Evolutionary conservation across 2,797 vertebrate species (phyloP).

Genomic region (Esox lucius): DNA sequence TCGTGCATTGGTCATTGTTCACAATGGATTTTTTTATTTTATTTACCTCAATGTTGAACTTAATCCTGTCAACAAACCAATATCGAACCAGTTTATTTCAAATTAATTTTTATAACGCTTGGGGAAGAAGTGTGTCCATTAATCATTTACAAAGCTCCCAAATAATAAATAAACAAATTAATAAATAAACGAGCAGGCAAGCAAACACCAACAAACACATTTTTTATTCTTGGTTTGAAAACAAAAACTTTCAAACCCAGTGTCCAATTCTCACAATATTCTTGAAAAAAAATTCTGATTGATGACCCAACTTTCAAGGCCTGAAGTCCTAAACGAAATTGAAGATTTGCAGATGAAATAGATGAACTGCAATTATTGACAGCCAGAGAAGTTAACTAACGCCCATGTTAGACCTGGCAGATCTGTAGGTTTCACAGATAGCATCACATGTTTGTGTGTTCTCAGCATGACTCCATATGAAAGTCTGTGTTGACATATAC

Average conservation of each 20-base stretch:
- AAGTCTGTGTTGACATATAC: constrained; percentile 12
- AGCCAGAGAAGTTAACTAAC: constrained; percentile 19
- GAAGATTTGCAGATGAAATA: constrained; percentile 31
- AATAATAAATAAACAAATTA: constrained; percentile 79
- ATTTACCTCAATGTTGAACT: constrained; percentile 30
- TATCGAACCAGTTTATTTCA: constrained; percentile 48
- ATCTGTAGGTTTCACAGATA: background rate
- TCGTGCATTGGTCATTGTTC: constrained; percentile 15
- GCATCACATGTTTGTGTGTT: constrained; percentile 11
- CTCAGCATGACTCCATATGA: background rate
- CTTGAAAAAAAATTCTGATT: constrained; percentile 61
- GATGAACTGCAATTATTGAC: constrained; percentile 31
- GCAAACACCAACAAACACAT: constrained; percentile 78
- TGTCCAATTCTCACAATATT: constrained; percentile 42
- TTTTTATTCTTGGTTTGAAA: constrained; percentile 46
- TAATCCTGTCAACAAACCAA: constrained; percentile 49
- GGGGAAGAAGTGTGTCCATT: constrained; percentile 60
- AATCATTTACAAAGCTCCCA: constrained; percentile 77
- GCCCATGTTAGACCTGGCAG: constrained; percentile 39
- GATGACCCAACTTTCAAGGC: constrained; percentile 40
- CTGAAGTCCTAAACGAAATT: constrained; percentile 46
- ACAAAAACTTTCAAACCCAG: constrained; percentile 67
- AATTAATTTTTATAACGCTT: constrained; percentile 53
- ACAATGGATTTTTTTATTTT: constrained; percentile 22
- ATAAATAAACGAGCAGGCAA: constrained; percentile 85